Evolutionary conservation across 2,113 vertebrate genomes (phyloP).

Genomic region (Aptenodytes patagonicus): DNA sequence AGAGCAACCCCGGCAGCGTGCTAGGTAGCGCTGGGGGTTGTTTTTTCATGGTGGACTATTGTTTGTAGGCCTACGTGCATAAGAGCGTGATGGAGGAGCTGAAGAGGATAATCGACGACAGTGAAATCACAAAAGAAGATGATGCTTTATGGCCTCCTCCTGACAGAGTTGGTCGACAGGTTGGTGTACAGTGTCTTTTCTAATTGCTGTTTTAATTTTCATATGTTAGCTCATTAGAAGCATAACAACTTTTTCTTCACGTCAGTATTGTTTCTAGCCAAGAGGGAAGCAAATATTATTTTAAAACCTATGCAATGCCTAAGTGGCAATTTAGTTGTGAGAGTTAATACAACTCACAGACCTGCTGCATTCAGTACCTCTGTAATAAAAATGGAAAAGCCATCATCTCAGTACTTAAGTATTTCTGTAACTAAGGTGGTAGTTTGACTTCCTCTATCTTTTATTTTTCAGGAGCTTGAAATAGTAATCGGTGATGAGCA

Average conservation of each 20-base stretch:
- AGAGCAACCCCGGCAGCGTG: neutral
- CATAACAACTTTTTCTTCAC: neutral
- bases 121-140: slow-evolving; percentile 98
- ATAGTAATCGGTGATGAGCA: slow-evolving; percentile 99
- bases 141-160: slow-evolving; percentile 97
- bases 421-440: neutral
- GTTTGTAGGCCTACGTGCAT: slow-evolving; percentile 91
- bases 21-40: rapidly evolving
- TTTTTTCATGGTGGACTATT: neutral
- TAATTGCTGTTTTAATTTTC: neutral
- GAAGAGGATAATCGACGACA: slow-evolving; percentile 98
- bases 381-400: neutral
- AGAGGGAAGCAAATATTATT: neutral
- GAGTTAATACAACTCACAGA: neutral
- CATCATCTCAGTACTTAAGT: rapidly evolving
- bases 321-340: rapidly evolving
- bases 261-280: neutral
- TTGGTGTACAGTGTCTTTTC: slow-evolving; percentile 43
- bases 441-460: neutral
- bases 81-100: slow-evolving; percentile 99
- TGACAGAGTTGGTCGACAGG: slow-evolving; percentile 95
- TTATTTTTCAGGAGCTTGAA: slow-evolving; percentile 87
- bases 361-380: neutral
- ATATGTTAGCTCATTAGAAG: rapidly evolving
- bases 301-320: neutral